Evolutionary conservation across 2,888 invertebrate genomes (phyloP).

Genomic region (Antheraea assamensis): DNA sequence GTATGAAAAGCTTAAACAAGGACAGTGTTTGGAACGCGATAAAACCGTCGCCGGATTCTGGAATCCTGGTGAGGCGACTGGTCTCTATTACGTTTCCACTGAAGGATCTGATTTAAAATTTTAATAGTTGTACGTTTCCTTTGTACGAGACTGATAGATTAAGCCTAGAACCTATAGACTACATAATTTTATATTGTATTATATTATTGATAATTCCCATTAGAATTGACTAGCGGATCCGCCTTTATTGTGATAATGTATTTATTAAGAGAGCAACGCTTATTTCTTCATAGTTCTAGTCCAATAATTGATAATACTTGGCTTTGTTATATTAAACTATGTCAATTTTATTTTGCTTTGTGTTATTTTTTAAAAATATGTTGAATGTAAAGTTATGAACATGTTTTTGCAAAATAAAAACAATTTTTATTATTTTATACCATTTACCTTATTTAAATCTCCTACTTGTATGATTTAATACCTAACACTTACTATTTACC

Average conservation of each 20-base stretch:
- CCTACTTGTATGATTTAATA: too few relatives aligned
- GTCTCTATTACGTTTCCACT: conserved; percentile 68
- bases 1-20: conserved; percentile 57
- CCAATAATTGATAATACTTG: too few relatives aligned
- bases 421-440: too few relatives aligned
- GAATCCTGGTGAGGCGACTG: conserved; percentile 67
- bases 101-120: background rate
- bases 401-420: too few relatives aligned
- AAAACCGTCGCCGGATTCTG: conserved; percentile 63
- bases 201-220: conserved; percentile 24
- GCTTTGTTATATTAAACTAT: too few relatives aligned
- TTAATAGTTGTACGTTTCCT: conserved; percentile 37
- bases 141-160: conserved; percentile 48
- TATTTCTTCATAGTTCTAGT: too few relatives aligned
- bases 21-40: conserved; percentile 52
- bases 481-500: too few relatives aligned
- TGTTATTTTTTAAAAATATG: too few relatives aligned
- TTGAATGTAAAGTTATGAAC: too few relatives aligned
- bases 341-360: too few relatives aligned
- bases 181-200: conserved; percentile 19
- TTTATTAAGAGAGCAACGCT: background rate
- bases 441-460: too few relatives aligned
- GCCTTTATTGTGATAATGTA: background rate
- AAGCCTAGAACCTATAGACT: conserved; percentile 19
- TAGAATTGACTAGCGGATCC: background rate